These are phyloP conservation scores for Spodoptera litura DNA, from an alignment of 1,140 invertebrate species.

Conservation along the genomic window DNA sequence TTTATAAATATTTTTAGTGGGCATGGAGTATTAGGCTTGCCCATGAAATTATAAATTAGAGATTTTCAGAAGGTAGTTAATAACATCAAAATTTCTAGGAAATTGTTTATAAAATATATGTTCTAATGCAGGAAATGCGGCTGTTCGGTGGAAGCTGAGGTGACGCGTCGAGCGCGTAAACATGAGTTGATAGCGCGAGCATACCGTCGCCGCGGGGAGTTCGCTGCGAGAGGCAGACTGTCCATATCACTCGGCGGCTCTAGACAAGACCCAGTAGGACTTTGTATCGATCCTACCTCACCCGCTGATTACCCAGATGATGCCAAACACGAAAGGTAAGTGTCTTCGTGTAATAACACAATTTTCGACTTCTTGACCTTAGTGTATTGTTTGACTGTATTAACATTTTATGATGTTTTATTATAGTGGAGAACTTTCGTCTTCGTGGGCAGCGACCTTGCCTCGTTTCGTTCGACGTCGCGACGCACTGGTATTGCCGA, in stretches of 20 bases:
- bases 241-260: slow-evolving; percentile 95
- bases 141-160: slow-evolving; percentile 90
- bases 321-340: slow-evolving; percentile 76
- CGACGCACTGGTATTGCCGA: slow-evolving; percentile 90
- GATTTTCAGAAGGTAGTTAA: background rate
- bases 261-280: slow-evolving; percentile 95
- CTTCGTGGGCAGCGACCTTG: slow-evolving; percentile 95
- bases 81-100: too few species aligned
- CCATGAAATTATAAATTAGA: background rate
- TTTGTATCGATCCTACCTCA: slow-evolving; percentile 90
- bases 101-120: too few species aligned
- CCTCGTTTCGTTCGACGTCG: slow-evolving; percentile 94
- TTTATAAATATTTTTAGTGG: too few species aligned
- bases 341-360: background rate
- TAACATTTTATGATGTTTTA: slow-evolving; percentile 1
- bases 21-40: too few species aligned
- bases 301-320: slow-evolving; percentile 76
- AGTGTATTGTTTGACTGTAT: too few species aligned
- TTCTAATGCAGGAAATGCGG: slow-evolving; percentile 87
- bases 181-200: slow-evolving; percentile 96
- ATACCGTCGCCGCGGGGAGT: slow-evolving; percentile 94
- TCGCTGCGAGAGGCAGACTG: slow-evolving; percentile 93
- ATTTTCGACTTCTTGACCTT: too few species aligned
- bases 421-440: slow-evolving; percentile 85
- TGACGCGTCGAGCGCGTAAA: slow-evolving; percentile 88